These are phyloP conservation scores for Alfaro cultratus DNA, from an alignment of 2,797 vertebrate genomes.

Conservation along the genomic window DNA sequence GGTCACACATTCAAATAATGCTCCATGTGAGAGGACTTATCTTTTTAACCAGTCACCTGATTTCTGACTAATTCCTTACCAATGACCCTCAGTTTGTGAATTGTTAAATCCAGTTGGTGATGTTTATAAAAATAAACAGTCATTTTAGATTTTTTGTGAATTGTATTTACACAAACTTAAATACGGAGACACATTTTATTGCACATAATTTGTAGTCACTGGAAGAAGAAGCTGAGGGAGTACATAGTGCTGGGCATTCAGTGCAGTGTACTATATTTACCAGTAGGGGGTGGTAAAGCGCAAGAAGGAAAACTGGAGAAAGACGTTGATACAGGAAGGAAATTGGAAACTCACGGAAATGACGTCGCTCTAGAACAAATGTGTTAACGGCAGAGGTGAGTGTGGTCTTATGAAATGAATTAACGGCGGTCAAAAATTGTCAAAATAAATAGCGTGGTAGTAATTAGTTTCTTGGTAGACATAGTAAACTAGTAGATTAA, in stretches of 20 bases:
- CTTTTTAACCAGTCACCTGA: background rate
- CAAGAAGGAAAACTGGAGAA: background rate
- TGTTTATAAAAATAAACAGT: background rate
- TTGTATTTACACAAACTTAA: background rate
- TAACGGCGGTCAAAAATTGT: background rate
- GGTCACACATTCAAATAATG: background rate
- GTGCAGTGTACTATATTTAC: constrained; percentile 1
- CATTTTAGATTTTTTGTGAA: background rate
- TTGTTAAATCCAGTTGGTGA: background rate
- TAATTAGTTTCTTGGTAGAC: background rate
- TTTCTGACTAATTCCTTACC: background rate
- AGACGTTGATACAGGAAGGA: constrained; percentile 18
- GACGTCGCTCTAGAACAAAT: constrained; percentile 22
- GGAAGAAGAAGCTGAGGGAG: background rate
- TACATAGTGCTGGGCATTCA: background rate
- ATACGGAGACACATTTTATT: background rate
- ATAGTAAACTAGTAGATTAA: no score
- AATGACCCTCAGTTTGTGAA: background rate
- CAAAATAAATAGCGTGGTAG: background rate
- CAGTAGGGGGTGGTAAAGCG: constrained; percentile 25
- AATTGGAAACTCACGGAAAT: constrained; percentile 27
- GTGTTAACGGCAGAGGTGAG: constrained; percentile 66
- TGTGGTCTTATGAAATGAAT: constrained; percentile 8
- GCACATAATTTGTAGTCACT: background rate
- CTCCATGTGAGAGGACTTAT: background rate